A percentile compares a stretch with the other conserved stretches of the same genome.
Conservation (phyloP, 2,113 vertebrate species). For the Myrmecophaga tridactyla region DNA sequence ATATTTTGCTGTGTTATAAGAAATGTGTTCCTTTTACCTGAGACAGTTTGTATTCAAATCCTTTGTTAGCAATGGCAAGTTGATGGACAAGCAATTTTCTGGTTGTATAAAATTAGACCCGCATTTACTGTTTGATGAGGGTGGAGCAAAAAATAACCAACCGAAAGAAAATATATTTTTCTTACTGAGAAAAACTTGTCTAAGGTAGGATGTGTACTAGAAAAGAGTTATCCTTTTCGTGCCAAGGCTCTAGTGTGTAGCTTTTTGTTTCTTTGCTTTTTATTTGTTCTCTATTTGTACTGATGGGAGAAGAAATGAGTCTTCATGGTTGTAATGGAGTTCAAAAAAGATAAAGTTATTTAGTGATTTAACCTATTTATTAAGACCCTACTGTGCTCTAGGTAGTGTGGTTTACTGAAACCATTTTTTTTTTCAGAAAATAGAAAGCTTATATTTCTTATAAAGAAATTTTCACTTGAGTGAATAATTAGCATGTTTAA, state of each 20-base stretch:
- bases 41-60: not conserved
- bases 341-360: not conserved
- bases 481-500: not conserved
- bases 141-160: not conserved
- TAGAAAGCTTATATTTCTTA: not conserved
- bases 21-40: not conserved
- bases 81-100: not conserved
- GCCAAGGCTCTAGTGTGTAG: not conserved
- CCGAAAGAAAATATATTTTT: not conserved
- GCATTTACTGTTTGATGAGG: not conserved
- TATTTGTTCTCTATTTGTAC: not conserved
- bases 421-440: not conserved
- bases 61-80: not conserved
- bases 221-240: not conserved
- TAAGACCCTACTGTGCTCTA: not conserved
- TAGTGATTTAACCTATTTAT: not conserved
- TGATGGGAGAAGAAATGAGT: not conserved
- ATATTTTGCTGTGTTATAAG: not conserved
- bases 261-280: not conserved
- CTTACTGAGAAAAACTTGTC: not conserved
- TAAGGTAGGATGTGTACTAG: not conserved
- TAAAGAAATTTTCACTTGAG: not conserved
- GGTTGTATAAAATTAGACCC: not conserved
- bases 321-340: not conserved
- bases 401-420: not conserved